Conservation (phyloP, 2,113 vertebrate species). For the Rhea pennata region DNA sequence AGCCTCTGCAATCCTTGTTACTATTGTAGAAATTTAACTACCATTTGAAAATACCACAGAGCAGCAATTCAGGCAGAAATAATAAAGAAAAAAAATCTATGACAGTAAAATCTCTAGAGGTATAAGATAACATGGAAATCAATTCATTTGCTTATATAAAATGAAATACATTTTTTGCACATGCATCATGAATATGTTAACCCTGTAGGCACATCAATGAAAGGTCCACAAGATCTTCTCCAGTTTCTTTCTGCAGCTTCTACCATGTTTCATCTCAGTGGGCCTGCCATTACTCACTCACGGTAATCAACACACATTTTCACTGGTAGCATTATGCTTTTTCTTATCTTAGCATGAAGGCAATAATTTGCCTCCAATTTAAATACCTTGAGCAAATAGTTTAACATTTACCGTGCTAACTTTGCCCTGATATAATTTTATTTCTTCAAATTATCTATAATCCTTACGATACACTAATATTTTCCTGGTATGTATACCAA, state of each 20-base stretch:
- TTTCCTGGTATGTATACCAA: neutral
- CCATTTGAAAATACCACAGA: neutral
- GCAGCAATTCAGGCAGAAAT: neutral
- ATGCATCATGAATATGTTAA: neutral
- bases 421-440: neutral
- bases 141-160: neutral
- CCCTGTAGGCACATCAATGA: neutral
- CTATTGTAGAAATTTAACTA: neutral
- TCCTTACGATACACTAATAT: neutral
- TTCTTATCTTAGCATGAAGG: neutral
- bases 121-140: neutral
- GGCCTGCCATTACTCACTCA: neutral
- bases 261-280: neutral
- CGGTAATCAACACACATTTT: neutral
- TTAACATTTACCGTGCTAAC: neutral
- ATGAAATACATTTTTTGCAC: neutral
- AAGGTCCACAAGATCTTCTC: neutral
- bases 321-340: neutral
- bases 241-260: neutral
- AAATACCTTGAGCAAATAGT: neutral
- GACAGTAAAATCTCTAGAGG: neutral
- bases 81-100: neutral
- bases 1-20: neutral
- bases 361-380: neutral
- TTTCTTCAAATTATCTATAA: neutral